These are phyloP conservation scores for Melanotaenia nigrans DNA, from an alignment of 2,797 vertebrate genomes.

Conservation along the genomic window DNA sequence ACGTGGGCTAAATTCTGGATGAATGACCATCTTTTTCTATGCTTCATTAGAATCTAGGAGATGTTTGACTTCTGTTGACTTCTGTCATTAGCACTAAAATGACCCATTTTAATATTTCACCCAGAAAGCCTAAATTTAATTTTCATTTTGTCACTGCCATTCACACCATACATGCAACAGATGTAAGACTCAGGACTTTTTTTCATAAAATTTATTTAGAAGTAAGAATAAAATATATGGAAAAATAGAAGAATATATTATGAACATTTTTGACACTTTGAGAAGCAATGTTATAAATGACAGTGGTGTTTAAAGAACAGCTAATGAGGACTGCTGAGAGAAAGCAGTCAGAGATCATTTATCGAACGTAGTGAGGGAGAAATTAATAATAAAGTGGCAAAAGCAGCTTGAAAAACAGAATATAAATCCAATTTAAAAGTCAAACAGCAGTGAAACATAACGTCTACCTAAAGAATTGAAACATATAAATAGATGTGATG, in stretches of 20 bases:
- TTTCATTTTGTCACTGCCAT: constrained; percentile 10
- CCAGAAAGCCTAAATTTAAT: constrained; percentile 1
- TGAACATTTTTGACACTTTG: neutral
- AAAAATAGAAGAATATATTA: neutral
- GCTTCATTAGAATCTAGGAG: neutral
- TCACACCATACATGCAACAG: neutral
- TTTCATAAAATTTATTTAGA: neutral
- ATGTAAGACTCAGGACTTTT: neutral
- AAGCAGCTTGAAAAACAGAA: no score
- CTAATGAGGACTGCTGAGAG: neutral
- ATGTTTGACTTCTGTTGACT: neutral
- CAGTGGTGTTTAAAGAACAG: neutral
- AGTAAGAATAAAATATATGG: neutral
- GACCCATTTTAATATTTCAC: no score
- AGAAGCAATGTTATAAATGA: neutral
- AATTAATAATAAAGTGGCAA: no score
- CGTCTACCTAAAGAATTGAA: neutral
- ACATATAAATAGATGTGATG: neutral
- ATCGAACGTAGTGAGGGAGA: no score
- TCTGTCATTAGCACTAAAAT: neutral
- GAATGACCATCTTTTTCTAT: no score
- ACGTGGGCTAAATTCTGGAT: no score
- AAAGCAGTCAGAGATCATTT: neutral
- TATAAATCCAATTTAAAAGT: no score
- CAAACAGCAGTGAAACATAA: neutral